Conservation (phyloP, 2,113 vertebrate genomes). For the Cyanoramphus novaezelandiae region DNA sequence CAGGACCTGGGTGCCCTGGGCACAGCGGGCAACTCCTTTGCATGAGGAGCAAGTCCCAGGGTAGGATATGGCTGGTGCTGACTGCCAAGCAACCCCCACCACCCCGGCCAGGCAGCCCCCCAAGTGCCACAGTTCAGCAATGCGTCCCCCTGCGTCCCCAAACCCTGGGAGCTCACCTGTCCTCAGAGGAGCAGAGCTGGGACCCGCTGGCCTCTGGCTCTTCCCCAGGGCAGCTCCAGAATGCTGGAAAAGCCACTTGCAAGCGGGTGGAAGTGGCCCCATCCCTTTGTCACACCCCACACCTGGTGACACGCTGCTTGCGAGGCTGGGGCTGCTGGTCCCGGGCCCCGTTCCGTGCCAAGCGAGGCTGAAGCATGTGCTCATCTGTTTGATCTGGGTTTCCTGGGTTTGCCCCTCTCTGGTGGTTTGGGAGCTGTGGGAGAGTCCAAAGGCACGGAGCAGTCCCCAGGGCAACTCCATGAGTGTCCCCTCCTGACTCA, state of each 20-base stretch:
- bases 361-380: neutral
- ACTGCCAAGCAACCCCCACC: neutral
- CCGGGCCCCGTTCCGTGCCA: neutral
- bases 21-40: neutral
- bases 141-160: fast-evolving
- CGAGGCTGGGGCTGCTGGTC: fast-evolving
- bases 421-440: neutral
- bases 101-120: fast-evolving
- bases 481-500: slow-evolving; percentile 38
- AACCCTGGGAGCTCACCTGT: neutral
- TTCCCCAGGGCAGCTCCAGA: neutral
- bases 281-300: neutral
- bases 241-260: neutral
- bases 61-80: neutral
- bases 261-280: neutral
- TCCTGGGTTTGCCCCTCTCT: neutral
- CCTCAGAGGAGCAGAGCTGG: neutral
- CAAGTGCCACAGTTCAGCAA: fast-evolving
- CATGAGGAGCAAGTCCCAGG: fast-evolving
- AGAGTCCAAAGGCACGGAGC: neutral
- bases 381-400: neutral
- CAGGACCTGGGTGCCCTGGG: neutral
- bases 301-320: neutral
- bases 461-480: neutral
- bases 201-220: fast-evolving